These are phyloP conservation scores for Mormyrus iriodes DNA, from an alignment of 2,113 vertebrate genomes.

Conservation along the genomic window DNA sequence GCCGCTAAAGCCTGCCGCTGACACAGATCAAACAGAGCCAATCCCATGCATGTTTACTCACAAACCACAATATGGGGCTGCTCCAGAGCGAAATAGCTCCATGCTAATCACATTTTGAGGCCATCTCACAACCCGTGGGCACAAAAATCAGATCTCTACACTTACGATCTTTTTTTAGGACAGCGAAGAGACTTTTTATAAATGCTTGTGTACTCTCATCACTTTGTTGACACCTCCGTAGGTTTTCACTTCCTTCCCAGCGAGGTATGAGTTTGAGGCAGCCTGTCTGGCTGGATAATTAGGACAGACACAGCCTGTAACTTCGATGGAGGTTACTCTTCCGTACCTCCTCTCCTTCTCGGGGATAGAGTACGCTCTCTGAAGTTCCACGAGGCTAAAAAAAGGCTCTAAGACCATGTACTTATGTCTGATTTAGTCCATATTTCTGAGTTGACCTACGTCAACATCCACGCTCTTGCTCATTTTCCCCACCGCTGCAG, in stretches of 20 bases:
- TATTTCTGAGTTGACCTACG: neutral
- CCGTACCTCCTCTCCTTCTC: neutral
- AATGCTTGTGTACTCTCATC: neutral
- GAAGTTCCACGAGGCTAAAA: neutral
- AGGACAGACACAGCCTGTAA: neutral
- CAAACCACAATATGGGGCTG: neutral
- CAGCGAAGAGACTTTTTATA: neutral
- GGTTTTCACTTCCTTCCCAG: neutral
- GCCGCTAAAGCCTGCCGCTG: neutral
- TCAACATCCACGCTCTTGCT: neutral
- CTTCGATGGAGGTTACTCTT: neutral
- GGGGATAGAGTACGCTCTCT: neutral
- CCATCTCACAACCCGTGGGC: neutral
- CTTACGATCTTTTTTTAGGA: neutral
- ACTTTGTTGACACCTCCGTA: neutral
- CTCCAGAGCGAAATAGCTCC: neutral
- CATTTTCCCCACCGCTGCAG: neutral
- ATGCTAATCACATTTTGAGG: neutral
- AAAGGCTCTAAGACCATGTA: neutral
- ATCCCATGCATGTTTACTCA: neutral
- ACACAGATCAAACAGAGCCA: slow-evolving; percentile 5
- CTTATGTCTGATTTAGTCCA: neutral
- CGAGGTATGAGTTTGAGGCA: neutral
- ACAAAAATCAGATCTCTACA: neutral
- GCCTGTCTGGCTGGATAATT: slow-evolving; percentile 2